Conservation (phyloP, 2,888 invertebrate genomes). For the Dryocosmus kuriphilus region DNA sequence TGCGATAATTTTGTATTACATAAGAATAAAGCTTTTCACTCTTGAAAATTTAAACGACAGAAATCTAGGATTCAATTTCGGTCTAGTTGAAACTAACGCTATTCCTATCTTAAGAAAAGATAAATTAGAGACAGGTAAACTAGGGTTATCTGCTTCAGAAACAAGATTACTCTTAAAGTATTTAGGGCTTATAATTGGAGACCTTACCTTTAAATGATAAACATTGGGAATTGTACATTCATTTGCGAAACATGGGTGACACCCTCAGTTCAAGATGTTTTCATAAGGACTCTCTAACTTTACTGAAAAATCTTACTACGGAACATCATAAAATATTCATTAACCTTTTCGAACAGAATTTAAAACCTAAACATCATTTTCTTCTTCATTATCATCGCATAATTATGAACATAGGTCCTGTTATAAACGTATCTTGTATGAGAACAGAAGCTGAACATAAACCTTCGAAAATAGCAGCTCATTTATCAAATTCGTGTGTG, state of each 20-base stretch:
- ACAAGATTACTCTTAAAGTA: not conserved
- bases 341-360: too few relatives aligned
- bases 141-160: not conserved
- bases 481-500: too few relatives aligned
- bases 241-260: not conserved
- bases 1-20: not conserved
- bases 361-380: too few relatives aligned
- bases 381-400: too few relatives aligned
- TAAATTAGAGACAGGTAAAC: not conserved
- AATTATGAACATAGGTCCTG: too few relatives aligned
- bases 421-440: too few relatives aligned
- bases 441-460: too few relatives aligned
- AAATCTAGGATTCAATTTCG: not conserved
- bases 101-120: not conserved
- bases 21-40: not conserved
- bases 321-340: too few relatives aligned
- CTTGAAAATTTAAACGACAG: not conserved
- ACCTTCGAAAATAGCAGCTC: too few relatives aligned
- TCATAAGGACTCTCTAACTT: too few relatives aligned
- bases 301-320: too few relatives aligned
- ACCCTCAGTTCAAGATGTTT: not conserved
- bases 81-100: not conserved
- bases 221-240: not conserved
- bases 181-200: not conserved
- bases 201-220: not conserved